Percentiles rank a stretch among this genome's conserved stretches.
These are phyloP conservation scores for Amblyraja radiata DNA, from an alignment of 2,797 vertebrate species.

Conservation along the genomic window DNA sequence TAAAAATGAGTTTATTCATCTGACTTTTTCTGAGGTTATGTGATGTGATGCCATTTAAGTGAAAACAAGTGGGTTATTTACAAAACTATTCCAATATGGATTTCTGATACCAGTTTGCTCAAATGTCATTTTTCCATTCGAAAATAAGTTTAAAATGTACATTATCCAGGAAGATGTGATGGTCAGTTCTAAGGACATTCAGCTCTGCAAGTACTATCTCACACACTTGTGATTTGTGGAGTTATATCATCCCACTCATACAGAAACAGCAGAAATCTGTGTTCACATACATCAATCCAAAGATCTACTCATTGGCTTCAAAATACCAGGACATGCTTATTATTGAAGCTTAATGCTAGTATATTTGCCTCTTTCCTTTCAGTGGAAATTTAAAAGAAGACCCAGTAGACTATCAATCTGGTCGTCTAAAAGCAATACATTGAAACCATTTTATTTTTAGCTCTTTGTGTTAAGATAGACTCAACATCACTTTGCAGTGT, in stretches of 20 bases:
- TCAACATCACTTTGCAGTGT: background rate
- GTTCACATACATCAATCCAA: background rate
- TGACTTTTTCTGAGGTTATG: slow-evolving; percentile 1
- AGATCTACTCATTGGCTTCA: background rate
- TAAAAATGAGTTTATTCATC: background rate
- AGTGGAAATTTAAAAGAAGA: background rate
- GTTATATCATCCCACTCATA: background rate
- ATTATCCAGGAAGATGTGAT: background rate
- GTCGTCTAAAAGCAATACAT: background rate
- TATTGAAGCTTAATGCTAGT: background rate
- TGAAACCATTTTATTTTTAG: background rate
- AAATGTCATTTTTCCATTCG: background rate
- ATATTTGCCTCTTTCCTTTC: background rate
- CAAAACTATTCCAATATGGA: too few relatives aligned
- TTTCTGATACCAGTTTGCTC: background rate
- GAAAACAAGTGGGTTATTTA: slow-evolving; percentile 2
- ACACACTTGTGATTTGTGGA: background rate
- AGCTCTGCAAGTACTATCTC: background rate
- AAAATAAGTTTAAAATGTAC: background rate
- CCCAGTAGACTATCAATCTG: background rate
- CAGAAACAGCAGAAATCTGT: background rate
- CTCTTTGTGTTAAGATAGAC: background rate
- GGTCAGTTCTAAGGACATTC: background rate
- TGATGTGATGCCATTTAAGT: background rate
- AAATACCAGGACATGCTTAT: too few relatives aligned